Evolutionary conservation across 2,888 invertebrate genomes (phyloP).

Genomic region (Altica lythri): DNA sequence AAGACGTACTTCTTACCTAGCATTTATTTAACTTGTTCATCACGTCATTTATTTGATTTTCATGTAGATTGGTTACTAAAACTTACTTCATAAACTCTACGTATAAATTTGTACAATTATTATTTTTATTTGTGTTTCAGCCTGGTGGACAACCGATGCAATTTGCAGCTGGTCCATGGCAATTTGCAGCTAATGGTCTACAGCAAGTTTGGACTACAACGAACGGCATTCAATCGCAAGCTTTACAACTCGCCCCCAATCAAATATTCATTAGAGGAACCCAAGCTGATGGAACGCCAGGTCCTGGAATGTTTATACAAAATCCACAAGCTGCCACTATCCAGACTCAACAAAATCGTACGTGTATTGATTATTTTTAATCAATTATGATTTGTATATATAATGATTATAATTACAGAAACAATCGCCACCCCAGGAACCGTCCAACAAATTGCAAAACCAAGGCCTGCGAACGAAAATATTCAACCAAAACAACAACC

Average conservation of each 20-base stretch:
- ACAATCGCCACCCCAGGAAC: constrained; percentile 57
- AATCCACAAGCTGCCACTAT: constrained; percentile 71
- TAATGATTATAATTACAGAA: constrained; percentile 38
- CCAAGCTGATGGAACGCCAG: constrained; percentile 71
- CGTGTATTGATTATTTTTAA: constrained; percentile 48
- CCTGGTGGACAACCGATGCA: constrained; percentile 75
- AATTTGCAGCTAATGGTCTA: constrained; percentile 63
- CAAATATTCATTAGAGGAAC: constrained; percentile 82
- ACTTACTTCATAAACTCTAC: too few relatives aligned
- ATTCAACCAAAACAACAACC: constrained; percentile 60
- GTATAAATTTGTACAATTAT: too few relatives aligned
- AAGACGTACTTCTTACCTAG: too few relatives aligned
- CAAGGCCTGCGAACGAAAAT: constrained; percentile 61
- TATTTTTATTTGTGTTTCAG: constrained; percentile 49
- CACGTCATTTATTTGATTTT: too few relatives aligned
- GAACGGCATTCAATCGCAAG: constrained; percentile 71
- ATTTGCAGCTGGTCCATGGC: constrained; percentile 79
- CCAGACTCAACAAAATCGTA: constrained; percentile 71
- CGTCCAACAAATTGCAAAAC: constrained; percentile 59
- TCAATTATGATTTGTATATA: constrained; percentile 20
- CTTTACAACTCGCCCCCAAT: constrained; percentile 74
- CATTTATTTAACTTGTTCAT: too few relatives aligned
- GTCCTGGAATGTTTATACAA: constrained; percentile 79
- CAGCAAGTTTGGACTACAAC: constrained; percentile 76
- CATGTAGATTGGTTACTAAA: too few relatives aligned